These are phyloP conservation scores for Acrocera orbiculus DNA, from an alignment of 2,888 invertebrate species.

Conservation along the genomic window DNA sequence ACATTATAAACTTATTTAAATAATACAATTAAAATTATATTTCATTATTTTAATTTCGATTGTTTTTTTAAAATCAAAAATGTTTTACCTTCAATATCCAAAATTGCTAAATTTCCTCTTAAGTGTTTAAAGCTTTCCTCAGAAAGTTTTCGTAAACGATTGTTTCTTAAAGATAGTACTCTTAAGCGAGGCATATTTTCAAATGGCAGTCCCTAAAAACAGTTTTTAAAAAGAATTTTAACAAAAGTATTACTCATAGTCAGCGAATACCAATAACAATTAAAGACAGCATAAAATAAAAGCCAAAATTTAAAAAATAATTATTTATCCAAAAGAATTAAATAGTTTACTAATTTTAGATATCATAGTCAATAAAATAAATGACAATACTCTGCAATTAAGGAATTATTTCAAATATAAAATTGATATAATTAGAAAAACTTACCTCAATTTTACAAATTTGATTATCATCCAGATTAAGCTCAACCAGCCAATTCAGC, in stretches of 20 bases:
- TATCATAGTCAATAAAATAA: no score
- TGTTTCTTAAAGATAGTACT: conserved; percentile 58
- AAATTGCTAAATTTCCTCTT: conserved; percentile 60
- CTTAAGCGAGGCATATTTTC: conserved; percentile 70
- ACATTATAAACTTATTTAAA: no score
- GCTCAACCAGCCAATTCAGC: conserved; percentile 73
- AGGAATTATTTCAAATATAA: not conserved
- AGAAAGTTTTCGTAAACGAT: conserved; percentile 52
- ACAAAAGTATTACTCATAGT: no score
- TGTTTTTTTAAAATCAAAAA: no score
- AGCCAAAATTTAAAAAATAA: no score
- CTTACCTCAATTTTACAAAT: conserved; percentile 53
- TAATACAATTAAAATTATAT: no score
- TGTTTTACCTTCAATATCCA: conserved; percentile 69
- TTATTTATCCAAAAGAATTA: no score
- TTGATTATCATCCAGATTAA: conserved; percentile 68
- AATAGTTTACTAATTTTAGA: no score
- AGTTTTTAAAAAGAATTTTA: no score
- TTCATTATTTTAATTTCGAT: not conserved
- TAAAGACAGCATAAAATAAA: no score
- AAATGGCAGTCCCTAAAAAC: conserved; percentile 48
- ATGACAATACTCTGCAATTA: not conserved
- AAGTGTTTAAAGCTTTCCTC: conserved; percentile 59
- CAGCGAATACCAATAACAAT: no score
- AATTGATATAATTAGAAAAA: not conserved